Evolutionary conservation across 1,140 invertebrate species (phyloP).

Genomic region (Schlechtendalia chinensis): DNA sequence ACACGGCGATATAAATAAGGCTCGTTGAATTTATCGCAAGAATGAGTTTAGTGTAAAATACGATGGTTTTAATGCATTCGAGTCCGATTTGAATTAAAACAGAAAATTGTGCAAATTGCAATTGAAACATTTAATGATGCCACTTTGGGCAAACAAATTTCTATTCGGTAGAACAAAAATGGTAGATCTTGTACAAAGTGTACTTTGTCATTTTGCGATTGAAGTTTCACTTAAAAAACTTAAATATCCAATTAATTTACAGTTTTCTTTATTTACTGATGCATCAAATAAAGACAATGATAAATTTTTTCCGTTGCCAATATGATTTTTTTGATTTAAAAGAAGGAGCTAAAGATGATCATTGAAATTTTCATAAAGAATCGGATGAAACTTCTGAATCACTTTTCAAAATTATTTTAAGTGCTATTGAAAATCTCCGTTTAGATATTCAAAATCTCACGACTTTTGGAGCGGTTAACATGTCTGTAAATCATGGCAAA

Average conservation of each 20-base stretch:
- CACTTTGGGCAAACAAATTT: not conserved
- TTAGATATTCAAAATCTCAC: constrained; percentile 12
- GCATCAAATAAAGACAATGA: not conserved
- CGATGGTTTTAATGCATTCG: not conserved
- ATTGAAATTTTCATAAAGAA: not conserved
- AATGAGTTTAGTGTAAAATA: constrained; percentile 1
- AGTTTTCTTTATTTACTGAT: not conserved
- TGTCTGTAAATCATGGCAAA: constrained; percentile 2
- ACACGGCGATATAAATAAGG: not conserved
- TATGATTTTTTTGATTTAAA: not conserved
- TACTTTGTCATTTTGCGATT: not conserved
- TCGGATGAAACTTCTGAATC: not conserved
- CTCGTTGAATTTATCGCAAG: not conserved
- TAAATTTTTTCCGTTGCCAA: not conserved
- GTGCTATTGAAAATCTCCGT: not conserved
- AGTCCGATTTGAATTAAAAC: not conserved
- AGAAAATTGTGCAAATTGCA: not conserved
- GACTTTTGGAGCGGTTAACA: too few species aligned
- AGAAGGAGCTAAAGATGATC: constrained; percentile 8
- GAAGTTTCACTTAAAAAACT: not conserved
- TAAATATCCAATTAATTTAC: not conserved
- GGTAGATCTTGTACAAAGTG: constrained; percentile 4
- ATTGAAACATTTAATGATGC: not conserved
- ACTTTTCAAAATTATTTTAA: constrained; percentile 1
- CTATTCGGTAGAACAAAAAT: not conserved